phyloP scores from a whole-genome alignment of 2,797 vertebrate species.

The Eremophila alpestris region DNA sequence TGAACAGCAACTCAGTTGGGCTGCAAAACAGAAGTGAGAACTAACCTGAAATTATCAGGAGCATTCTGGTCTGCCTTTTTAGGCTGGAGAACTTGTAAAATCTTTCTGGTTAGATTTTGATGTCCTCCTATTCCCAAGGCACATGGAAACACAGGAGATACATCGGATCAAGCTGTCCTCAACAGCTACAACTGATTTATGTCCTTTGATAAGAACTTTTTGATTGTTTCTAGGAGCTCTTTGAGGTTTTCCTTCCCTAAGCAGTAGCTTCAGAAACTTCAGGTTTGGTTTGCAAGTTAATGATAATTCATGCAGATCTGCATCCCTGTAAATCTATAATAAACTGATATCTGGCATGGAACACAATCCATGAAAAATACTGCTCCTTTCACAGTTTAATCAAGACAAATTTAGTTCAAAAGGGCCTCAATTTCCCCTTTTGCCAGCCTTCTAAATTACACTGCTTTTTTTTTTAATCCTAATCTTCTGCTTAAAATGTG shows the following conservation, averaged over 20 bases:
- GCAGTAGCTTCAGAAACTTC: neutral
- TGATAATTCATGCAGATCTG: neutral
- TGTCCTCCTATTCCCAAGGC: neutral
- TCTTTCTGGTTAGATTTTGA: neutral
- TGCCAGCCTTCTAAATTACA: neutral
- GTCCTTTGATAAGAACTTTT: neutral
- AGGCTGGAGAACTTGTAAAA: neutral
- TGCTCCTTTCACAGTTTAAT: neutral
- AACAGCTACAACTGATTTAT: neutral
- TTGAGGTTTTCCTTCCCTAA: neutral
- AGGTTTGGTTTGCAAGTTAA: neutral
- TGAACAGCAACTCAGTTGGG: neutral
- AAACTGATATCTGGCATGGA: neutral
- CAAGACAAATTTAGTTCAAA: neutral
- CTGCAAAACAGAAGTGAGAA: neutral
- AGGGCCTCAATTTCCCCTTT: neutral
- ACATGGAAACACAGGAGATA: neutral
- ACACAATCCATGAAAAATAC: neutral
- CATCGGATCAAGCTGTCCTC: neutral
- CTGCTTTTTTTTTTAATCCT: neutral
- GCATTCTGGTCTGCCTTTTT: neutral
- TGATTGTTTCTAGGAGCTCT: neutral
- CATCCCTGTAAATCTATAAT: neutral
- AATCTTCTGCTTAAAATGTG: neutral
- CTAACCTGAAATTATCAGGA: neutral